Evolutionary conservation across 2,888 invertebrate genomes (phyloP).

Genomic region (Aplocera efformata): DNA sequence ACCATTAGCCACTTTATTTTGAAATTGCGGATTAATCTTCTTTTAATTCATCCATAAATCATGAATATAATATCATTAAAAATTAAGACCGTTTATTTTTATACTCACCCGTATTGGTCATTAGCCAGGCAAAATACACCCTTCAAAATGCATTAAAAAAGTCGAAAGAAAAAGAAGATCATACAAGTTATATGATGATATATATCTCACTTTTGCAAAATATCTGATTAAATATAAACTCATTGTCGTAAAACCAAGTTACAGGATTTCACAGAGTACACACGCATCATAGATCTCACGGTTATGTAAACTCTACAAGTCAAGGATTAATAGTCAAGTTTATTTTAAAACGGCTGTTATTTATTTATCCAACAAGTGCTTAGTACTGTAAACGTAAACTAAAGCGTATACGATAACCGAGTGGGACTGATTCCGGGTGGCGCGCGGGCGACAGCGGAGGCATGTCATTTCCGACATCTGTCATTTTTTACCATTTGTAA

Average conservation of each 20-base stretch:
- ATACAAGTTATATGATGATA: no score
- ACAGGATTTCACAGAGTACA: constrained; percentile 1
- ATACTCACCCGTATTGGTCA: no score
- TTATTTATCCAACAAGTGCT: constrained; percentile 77
- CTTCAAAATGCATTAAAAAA: no score
- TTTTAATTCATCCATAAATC: no score
- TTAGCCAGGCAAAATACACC: no score
- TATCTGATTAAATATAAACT: neutral
- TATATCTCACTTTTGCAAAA: no score
- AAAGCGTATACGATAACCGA: constrained; percentile 48
- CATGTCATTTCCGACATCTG: constrained; percentile 46
- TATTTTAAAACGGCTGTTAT: constrained; percentile 70
- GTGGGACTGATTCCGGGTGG: constrained; percentile 47
- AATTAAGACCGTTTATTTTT: no score
- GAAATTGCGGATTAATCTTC: no score
- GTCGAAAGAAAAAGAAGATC: no score
- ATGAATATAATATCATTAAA: no score
- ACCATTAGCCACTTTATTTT: no score
- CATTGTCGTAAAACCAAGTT: neutral
- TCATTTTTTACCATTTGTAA: constrained; percentile 33
- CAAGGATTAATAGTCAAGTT: constrained; percentile 70
- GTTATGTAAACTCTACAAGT: constrained; percentile 66
- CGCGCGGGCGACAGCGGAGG: constrained; percentile 35
- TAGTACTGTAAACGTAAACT: constrained; percentile 72
- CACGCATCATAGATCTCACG: constrained; percentile 47